phyloP scores from a whole-genome alignment of 2,113 vertebrate genomes.

The Chamaetylas fuelleborni region DNA sequence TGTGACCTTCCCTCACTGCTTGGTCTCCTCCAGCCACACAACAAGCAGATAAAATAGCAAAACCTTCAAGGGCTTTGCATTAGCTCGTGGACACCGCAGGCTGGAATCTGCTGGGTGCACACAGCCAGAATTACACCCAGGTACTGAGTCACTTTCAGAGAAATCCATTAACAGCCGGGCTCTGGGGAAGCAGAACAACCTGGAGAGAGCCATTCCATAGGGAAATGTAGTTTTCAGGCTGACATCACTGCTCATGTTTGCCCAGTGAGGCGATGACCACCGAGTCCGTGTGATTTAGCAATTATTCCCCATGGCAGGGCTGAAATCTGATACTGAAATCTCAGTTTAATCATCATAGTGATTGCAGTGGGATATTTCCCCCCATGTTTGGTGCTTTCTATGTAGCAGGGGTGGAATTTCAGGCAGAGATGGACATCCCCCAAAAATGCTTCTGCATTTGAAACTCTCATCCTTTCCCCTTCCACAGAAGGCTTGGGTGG shows the following conservation, averaged over 20 bases:
- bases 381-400: background rate
- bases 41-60: background rate
- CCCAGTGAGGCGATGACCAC: background rate
- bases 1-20: background rate
- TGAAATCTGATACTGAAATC: background rate
- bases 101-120: background rate
- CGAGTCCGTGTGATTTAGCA: fast-evolving
- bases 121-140: background rate
- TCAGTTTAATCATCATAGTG: background rate
- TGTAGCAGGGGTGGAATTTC: background rate
- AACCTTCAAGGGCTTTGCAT: background rate
- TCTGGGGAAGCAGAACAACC: background rate
- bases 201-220: background rate
- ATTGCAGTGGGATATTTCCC: background rate
- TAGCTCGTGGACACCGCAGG: fast-evolving
- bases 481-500: background rate
- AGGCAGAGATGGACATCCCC: fast-evolving
- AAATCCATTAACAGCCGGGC: background rate
- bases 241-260: fast-evolving
- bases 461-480: background rate
- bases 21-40: background rate
- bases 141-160: background rate
- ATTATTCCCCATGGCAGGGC: background rate
- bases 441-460: background rate
- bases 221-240: background rate